Conservation (phyloP, 2,888 invertebrate species). For the Ommatoiulus sabulosus region DNA sequence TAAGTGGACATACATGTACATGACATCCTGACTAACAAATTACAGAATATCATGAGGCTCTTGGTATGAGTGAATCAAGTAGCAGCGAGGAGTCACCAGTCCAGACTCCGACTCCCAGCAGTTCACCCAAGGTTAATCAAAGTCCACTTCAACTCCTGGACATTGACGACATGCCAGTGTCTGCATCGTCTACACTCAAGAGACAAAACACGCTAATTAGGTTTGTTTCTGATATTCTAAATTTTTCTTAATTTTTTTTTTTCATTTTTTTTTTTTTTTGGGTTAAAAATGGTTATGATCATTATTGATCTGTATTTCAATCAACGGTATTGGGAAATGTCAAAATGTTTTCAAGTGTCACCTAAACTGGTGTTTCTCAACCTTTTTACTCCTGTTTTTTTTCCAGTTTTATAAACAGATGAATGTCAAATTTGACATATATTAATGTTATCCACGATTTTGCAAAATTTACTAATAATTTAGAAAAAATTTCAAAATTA, state of each 20-base stretch:
- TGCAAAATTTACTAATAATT: too few species aligned
- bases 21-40: neutral
- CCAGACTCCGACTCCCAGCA: conserved; percentile 60
- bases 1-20: too few species aligned
- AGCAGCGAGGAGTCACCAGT: conserved; percentile 57
- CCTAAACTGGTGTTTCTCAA: too few species aligned
- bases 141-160: conserved; percentile 47
- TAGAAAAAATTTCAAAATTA: too few species aligned
- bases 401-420: too few species aligned
- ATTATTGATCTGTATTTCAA: too few species aligned
- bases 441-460: too few species aligned
- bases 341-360: too few species aligned
- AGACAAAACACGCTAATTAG: conserved; percentile 59
- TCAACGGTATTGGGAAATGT: neutral
- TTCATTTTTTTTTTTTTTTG: too few species aligned
- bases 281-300: too few species aligned
- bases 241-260: neutral
- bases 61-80: conserved; percentile 60
- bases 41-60: conserved; percentile 61
- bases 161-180: conserved; percentile 57
- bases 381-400: too few species aligned
- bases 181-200: conserved; percentile 58
- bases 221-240: neutral
- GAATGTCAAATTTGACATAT: too few species aligned
- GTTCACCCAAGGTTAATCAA: conserved; percentile 56